Base-by-base conservation (phyloP, 2,113 vertebrate genomes). In the Trachemys scripta region DNA sequence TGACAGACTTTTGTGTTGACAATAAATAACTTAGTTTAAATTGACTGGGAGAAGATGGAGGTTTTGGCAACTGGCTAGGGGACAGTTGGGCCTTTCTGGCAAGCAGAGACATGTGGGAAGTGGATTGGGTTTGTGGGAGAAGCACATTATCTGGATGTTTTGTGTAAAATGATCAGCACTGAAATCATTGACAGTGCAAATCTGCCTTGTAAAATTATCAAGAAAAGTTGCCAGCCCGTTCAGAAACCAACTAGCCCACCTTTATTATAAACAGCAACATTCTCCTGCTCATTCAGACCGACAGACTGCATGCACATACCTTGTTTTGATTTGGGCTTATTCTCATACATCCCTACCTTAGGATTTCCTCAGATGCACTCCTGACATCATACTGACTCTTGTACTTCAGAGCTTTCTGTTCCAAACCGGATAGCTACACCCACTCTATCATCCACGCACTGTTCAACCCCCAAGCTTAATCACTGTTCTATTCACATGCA, bases 211-310 rank as follows among this genome's bases (percentile, higher is more conserved):
- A 16, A 69, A 69, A 69, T 69, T 69, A 19, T 69, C 35, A 5
- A 13, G 80, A 84, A 82, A 84, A 51, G 76, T 85, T 96, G n/a
- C n/a, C 69, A 86, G 62, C 42, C 90, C 59, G n/a, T 79, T 92
- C 47, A 0, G 0, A 47, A 82, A 72, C 47, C 69, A 93, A n/a
- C 51, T 81, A 49, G 24, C 50, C 47, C 35, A 14, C 1, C 10
- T 2, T 8, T 51, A 62, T 16, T 56, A 82, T 54, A 86, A 85
- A n/a, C 83, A 0, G 0, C 47, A 3, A 69, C 1, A 0, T 81
- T 4, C n/a, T 22, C 10, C 72, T 1, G 2, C 19, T 90, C 1
- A 0, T 27, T 2, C 0, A 0, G 38, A 54, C 59, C 19, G 0
- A 0, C 0, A 0, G 81, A 47, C 31, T 54, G 76, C 16, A 10